Conservation (phyloP, 2,888 invertebrate genomes). For the Erebia aethiops region DNA sequence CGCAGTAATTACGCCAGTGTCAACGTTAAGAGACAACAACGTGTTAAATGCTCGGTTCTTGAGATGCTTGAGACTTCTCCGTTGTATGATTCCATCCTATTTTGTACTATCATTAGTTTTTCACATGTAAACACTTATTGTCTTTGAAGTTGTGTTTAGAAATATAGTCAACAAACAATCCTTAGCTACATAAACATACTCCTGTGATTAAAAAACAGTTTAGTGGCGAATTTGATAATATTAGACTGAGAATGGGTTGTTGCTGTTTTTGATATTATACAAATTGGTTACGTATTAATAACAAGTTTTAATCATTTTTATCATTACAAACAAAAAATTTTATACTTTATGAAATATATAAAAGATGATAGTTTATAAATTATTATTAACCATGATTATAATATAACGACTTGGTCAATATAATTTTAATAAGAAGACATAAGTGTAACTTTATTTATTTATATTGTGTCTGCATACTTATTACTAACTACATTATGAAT, state of each 20-base stretch:
- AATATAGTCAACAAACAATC: no score
- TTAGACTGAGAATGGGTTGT: background rate
- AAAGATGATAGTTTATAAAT: conserved; percentile 2
- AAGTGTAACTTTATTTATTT: conserved; percentile 37
- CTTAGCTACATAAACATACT: background rate
- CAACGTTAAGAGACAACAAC: no score
- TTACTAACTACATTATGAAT: conserved; percentile 21
- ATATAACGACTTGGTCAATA: conserved; percentile 31
- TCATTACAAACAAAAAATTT: conserved; percentile 44
- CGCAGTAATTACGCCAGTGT: no score
- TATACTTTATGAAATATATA: conserved; percentile 32
- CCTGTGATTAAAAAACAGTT: background rate
- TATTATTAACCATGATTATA: conserved; percentile 1
- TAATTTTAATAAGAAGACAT: conserved; percentile 39
- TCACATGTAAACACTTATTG: no score
- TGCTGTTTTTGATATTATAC: conserved; percentile 25
- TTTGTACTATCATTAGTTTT: no score
- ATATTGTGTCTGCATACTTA: conserved; percentile 38
- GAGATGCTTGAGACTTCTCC: no score
- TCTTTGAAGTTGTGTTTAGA: no score
- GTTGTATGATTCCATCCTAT: no score
- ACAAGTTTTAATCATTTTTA: conserved; percentile 48
- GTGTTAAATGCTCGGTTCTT: no score
- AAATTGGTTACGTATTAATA: conserved; percentile 41
- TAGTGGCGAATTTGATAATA: background rate